These are phyloP conservation scores for Latrodectus elegans DNA, from an alignment of 2,888 invertebrate genomes.

Conservation along the genomic window DNA sequence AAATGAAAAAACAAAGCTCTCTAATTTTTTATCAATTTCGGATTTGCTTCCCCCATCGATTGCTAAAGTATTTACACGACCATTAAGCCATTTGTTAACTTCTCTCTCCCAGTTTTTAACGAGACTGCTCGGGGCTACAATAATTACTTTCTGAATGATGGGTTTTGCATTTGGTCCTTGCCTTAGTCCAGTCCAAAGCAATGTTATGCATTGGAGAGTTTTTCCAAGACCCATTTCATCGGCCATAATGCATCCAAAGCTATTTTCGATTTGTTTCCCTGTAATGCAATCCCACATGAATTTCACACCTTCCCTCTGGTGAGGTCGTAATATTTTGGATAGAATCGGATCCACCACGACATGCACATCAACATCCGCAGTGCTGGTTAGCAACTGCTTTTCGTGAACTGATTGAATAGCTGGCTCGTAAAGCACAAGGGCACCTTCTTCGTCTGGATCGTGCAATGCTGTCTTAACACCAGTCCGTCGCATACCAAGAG, in stretches of 20 bases:
- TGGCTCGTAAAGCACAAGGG: conserved; percentile 90
- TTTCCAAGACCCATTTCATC: conserved; percentile 99
- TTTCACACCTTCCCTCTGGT: conserved; percentile 98
- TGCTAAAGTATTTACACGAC: conserved; percentile 82
- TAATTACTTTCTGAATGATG: conserved; percentile 91
- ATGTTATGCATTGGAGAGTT: conserved; percentile 96
- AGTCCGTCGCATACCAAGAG: conserved; percentile 84
- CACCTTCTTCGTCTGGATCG: conserved; percentile 93
- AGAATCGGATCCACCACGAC: conserved; percentile 97
- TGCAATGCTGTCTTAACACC: conserved; percentile 84
- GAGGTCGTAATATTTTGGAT: conserved; percentile 92
- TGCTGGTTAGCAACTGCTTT: conserved; percentile 84
- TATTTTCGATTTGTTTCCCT: conserved; percentile 88
- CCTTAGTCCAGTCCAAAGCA: conserved; percentile 93
- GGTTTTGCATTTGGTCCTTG: conserved; percentile 95
- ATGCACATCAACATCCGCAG: conserved; percentile 83
- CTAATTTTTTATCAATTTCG: conserved; percentile 80
- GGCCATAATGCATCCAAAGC: conserved; percentile 98
- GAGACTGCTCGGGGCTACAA: conserved; percentile 96
- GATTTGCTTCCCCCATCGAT: conserved; percentile 84
- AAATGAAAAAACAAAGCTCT: conserved; percentile 75
- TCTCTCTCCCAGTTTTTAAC: conserved; percentile 99
- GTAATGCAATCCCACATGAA: conserved; percentile 99
- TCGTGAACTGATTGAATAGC: conserved; percentile 90
- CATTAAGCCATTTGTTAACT: conserved; percentile 89